Percentiles rank a stretch among this genome's conserved stretches.
These are phyloP conservation scores for Bembecia ichneumoniformis DNA, from an alignment of 2,888 invertebrate genomes.

Conservation along the genomic window DNA sequence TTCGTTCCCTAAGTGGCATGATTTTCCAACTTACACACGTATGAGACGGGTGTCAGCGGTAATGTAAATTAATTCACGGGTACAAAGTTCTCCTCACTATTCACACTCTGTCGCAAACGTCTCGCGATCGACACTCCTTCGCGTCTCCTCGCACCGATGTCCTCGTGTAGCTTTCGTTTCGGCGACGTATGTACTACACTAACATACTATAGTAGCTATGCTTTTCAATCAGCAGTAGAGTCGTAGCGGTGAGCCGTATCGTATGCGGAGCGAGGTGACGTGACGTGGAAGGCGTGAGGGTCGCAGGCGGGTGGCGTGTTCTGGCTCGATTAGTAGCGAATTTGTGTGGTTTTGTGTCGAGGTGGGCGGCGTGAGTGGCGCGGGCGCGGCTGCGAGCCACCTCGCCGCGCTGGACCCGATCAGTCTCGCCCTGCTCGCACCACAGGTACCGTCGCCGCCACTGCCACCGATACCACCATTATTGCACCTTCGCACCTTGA, in stretches of 20 bases:
- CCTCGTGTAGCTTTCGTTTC: slow-evolving; percentile 23
- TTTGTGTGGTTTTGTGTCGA: slow-evolving; percentile 73
- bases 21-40: slow-evolving; percentile 50
- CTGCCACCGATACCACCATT: slow-evolving; percentile 25
- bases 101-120: slow-evolving; percentile 52
- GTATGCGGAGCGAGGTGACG: slow-evolving; percentile 28
- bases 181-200: not conserved
- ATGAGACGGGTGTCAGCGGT: slow-evolving; percentile 58
- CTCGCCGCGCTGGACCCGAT: slow-evolving; percentile 72
- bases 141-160: slow-evolving; percentile 46
- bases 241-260: slow-evolving; percentile 1
- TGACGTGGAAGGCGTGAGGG: slow-evolving; percentile 28
- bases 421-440: slow-evolving; percentile 69
- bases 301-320: slow-evolving; percentile 22
- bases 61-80: slow-evolving; percentile 53
- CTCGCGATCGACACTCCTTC: slow-evolving; percentile 46
- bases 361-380: slow-evolving; percentile 73
- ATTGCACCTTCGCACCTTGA: slow-evolving; percentile 8
- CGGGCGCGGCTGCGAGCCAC: slow-evolving; percentile 69
- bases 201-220: slow-evolving; percentile 1
- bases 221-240: slow-evolving; percentile 5
- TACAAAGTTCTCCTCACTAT: slow-evolving; percentile 45
- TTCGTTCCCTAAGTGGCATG: slow-evolving; percentile 62
- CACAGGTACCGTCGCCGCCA: slow-evolving; percentile 51
- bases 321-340: slow-evolving; percentile 69